phyloP scores from a whole-genome alignment of 2,113 vertebrate genomes.

The Lophura nycthemera region DNA sequence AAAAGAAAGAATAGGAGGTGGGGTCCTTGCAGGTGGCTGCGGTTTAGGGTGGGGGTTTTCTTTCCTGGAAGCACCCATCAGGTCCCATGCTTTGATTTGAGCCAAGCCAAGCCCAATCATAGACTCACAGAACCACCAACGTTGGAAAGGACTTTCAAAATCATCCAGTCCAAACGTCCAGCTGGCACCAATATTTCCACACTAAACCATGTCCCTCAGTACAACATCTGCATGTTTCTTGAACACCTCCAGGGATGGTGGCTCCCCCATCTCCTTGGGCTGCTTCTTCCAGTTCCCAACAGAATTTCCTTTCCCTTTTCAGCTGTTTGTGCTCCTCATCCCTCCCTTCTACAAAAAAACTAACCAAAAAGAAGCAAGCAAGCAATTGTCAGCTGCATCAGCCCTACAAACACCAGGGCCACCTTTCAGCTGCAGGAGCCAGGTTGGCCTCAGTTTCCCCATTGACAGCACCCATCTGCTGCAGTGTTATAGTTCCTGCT shows the following conservation, averaged over 20 bases:
- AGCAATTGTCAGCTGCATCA: not conserved
- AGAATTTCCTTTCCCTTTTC: not conserved
- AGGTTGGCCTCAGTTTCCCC: not conserved
- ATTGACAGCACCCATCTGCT: not conserved
- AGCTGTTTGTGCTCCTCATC: not conserved
- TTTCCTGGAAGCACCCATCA: accelerated
- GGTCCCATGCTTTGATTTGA: not conserved
- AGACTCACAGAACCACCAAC: too few species aligned
- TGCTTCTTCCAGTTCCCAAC: too few species aligned
- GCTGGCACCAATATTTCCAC: too few species aligned
- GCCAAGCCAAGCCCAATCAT: accelerated
- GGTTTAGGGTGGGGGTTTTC: not conserved
- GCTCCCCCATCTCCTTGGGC: too few species aligned
- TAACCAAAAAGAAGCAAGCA: not conserved
- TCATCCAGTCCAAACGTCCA: too few species aligned
- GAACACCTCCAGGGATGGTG: too few species aligned
- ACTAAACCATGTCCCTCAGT: too few species aligned
- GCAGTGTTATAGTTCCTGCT: not conserved
- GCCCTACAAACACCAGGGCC: accelerated
- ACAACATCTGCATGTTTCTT: too few species aligned
- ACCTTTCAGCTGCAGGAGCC: not conserved
- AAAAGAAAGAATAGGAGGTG: not conserved
- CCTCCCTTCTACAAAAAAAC: not conserved
- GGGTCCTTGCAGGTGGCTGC: not conserved
- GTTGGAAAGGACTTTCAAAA: too few species aligned